Conservation (phyloP, 2,888 invertebrate genomes). For the Drosophila sordidapex region DNA sequence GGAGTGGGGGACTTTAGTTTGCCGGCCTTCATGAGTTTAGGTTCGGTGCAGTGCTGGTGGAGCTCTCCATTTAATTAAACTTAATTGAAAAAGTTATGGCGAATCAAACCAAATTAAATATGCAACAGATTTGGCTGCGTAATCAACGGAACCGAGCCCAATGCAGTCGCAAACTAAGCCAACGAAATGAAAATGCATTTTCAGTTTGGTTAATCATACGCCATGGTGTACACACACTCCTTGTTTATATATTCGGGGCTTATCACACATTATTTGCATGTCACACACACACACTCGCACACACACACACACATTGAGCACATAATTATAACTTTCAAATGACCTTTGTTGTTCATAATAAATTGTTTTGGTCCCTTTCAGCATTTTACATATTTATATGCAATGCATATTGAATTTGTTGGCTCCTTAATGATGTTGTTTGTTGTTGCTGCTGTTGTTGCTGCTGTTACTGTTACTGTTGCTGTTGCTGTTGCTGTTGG, state of each 20-base stretch:
- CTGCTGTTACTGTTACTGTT: constrained; percentile 1
- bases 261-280: constrained; percentile 48
- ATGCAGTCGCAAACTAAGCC: constrained; percentile 22
- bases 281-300: background rate
- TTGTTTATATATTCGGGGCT: constrained; percentile 17
- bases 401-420: constrained; percentile 71
- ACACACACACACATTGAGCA: constrained; percentile 12
- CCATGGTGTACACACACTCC: constrained; percentile 8
- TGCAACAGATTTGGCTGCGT: constrained; percentile 65
- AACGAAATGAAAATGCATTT: constrained; percentile 28
- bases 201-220: constrained; percentile 63
- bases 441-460: constrained; percentile 15
- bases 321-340: constrained; percentile 61
- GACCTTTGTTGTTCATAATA: constrained; percentile 68
- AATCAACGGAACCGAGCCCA: constrained; percentile 57
- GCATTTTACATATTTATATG: constrained; percentile 70
- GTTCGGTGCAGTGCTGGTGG: constrained; percentile 11
- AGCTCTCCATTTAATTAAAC: constrained; percentile 72
- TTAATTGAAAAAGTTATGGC: constrained; percentile 75
- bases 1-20: constrained; percentile 14
- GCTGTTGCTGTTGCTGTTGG: background rate
- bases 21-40: constrained; percentile 15
- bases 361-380: constrained; percentile 48
- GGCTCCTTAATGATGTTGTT: constrained; percentile 71
- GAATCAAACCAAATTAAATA: constrained; percentile 76